phyloP scores from a whole-genome alignment of 2,113 vertebrate genomes.

The Microtus oregoni region DNA sequence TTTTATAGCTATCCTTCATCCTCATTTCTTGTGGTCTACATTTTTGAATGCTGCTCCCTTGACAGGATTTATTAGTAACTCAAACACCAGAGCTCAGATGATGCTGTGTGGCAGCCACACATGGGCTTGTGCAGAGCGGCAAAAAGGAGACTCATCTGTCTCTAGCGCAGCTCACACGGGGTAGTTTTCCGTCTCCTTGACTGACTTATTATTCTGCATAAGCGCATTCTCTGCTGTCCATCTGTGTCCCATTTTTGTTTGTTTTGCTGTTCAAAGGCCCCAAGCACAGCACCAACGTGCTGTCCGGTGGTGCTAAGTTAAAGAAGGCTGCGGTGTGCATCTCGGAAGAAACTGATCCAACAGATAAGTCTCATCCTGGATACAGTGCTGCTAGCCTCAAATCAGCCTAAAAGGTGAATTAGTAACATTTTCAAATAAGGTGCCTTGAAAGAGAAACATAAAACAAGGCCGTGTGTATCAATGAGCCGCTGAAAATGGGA shows the following conservation, averaged over 20 bases:
- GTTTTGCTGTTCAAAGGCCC: background rate
- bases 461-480: background rate
- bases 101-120: background rate
- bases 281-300: background rate
- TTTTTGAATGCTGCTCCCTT: background rate
- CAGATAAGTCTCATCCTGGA: background rate
- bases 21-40: background rate
- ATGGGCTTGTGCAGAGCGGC: fast-evolving
- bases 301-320: background rate
- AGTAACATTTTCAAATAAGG: background rate
- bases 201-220: background rate
- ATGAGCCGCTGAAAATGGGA: background rate
- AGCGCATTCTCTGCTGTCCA: background rate
- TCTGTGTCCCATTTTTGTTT: background rate
- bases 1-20: background rate
- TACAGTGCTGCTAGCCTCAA: background rate
- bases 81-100: background rate
- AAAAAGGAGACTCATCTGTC: background rate
- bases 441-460: background rate
- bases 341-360: background rate
- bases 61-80: background rate
- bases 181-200: background rate
- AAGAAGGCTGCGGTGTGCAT: background rate
- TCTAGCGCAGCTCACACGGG: background rate
- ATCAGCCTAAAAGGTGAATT: background rate